Evolutionary conservation across 2,113 vertebrate species (phyloP), one percentile per base, ranked within the genome.

Genomic region (Ivindomyrus marchei): DNA sequence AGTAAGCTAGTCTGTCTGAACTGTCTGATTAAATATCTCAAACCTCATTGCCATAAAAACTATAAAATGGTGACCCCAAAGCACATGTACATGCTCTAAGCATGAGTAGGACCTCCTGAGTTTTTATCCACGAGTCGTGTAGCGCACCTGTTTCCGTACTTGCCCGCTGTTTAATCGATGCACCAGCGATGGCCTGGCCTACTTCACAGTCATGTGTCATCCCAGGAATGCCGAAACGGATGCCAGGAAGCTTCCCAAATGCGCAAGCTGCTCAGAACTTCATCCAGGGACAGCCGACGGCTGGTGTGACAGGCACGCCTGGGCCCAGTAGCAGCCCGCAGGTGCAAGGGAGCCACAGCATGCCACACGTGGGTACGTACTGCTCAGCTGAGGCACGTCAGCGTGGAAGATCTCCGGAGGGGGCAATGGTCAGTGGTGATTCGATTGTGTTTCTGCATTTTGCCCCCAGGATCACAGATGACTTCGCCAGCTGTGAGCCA

Each of bases 231-330:
- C 92, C 95, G 89, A 99, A 99, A 94, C 96, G 98, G 92, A 27
- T 87, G 50, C 85, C 85, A 6, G 50, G 27, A 39, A 47, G 31
- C 47, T 87, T 87, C 31, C 85, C 85, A 7, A 87, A 56, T 90
- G 95, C 96, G 93, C 96, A 97, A 94, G 93, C 95, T 58, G 96
- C 94, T 93, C 95, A 96, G 94, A 99, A 95, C 95, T 99, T 98
- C 96, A 96, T 97, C 93, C 98, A 97, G 94, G 97, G 96, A 91
- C 98, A 98, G 95, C 97, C 97, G 94, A 96, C 97, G 94, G 96
- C 96, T 45, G 96, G 95, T 88, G 94, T 96, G 89, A 93, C 97
- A 39, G 96, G 97, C 92, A 92, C 97, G 1, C 90, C 97, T 2
- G 96, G 93, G 89, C 97, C 93, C 94, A 95, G 96, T 87, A 94